phyloP scores from a whole-genome alignment of 2,797 vertebrate species.

The Manis crassicaudata region DNA sequence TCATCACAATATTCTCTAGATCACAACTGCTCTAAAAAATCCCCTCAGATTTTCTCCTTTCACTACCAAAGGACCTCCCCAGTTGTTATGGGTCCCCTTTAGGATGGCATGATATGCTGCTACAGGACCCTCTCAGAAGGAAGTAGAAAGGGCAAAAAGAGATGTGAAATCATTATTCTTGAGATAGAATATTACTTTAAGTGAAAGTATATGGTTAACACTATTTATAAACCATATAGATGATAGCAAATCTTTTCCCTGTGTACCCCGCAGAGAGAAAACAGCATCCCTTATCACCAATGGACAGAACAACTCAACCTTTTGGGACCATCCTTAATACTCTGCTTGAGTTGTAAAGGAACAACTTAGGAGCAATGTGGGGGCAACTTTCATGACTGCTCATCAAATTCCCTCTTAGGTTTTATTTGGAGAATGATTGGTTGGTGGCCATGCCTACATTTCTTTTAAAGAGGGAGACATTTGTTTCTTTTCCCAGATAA shows the following conservation, averaged over 20 bases:
- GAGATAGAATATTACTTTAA: not conserved
- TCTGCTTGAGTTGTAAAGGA: conserved; percentile 23
- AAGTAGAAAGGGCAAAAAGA: not conserved
- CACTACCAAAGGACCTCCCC: not conserved
- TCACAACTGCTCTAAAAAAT: not conserved
- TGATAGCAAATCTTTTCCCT: not conserved
- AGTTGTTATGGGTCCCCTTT: not conserved
- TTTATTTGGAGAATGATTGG: conserved; percentile 16
- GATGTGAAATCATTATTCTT: not conserved
- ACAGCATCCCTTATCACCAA: not conserved
- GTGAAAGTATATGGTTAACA: conserved; percentile 1
- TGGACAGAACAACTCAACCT: not conserved
- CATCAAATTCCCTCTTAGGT: not conserved
- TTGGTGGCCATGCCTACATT: not conserved
- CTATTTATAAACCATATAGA: not conserved
- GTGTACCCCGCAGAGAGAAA: not conserved
- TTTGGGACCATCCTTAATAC: not conserved
- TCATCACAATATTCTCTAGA: not conserved
- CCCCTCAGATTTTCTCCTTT: not conserved
- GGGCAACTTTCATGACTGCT: conserved; percentile 35
- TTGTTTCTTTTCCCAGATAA: conserved; percentile 13
- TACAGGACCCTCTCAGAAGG: not conserved
- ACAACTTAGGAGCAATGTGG: not conserved
- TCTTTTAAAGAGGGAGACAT: conserved; percentile 2
- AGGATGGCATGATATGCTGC: not conserved